phyloP scores from a whole-genome alignment of 2,113 vertebrate genomes.

The Porphyrio hochstetteri region DNA sequence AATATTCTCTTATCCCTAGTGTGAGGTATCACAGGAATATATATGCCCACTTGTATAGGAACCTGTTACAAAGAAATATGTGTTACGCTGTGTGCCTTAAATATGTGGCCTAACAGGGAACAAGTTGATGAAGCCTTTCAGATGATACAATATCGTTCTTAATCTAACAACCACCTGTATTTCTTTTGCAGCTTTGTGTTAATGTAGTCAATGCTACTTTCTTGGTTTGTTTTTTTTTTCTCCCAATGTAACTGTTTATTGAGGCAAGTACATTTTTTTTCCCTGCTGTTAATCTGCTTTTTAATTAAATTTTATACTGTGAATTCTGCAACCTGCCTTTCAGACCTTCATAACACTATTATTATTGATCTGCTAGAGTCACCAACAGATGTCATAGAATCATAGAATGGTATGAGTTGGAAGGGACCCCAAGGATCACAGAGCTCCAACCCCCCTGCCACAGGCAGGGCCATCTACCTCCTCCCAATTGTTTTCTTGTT shows the following conservation, averaged over 20 bases:
- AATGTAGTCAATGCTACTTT: neutral
- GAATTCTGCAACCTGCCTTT: neutral
- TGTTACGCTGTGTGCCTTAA: neutral
- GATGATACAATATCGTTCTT: neutral
- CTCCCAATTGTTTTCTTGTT: neutral
- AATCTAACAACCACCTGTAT: neutral
- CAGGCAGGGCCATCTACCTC: too few species aligned
- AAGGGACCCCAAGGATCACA: too few species aligned
- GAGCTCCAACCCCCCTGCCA: too few species aligned
- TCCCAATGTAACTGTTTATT: neutral
- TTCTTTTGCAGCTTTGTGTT: neutral
- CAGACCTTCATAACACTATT: neutral
- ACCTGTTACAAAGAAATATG: neutral
- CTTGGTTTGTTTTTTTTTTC: neutral
- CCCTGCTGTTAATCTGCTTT: neutral
- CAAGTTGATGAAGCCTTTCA: neutral
- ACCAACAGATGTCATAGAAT: neutral
- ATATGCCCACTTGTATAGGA: neutral
- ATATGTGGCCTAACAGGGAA: neutral
- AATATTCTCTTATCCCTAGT: neutral
- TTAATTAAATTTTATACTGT: neutral
- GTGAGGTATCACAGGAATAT: neutral
- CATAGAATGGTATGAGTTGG: too few species aligned
- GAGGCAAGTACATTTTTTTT: neutral
- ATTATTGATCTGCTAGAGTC: neutral